A percentile compares a stretch with the other conserved stretches of the same genome.
phyloP scores from a whole-genome alignment of 2,888 invertebrate genomes.

The Andrena hattorfiana region DNA sequence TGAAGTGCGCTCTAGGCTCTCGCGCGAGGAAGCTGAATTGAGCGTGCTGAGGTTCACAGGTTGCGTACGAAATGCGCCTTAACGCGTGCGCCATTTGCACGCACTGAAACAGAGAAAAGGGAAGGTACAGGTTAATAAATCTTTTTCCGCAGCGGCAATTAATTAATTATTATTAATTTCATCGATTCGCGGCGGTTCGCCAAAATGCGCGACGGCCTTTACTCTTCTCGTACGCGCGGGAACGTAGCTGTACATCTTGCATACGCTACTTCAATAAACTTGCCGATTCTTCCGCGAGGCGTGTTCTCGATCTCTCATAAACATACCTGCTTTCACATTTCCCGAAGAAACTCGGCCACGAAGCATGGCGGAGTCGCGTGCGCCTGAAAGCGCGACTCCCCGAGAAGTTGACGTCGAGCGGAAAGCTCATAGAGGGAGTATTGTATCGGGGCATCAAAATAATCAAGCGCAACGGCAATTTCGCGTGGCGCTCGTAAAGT shows the following conservation, averaged over 20 bases:
- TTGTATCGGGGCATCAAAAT: conserved; percentile 8
- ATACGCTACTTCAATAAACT: too few relatives aligned
- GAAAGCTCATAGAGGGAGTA: not conserved
- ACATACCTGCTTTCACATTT: not conserved
- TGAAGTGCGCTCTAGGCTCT: conserved; percentile 89
- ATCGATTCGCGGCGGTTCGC: too few relatives aligned
- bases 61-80: conserved; percentile 94
- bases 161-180: too few relatives aligned
- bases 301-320: not conserved
- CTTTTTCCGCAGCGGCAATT: not conserved
- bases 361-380: not conserved
- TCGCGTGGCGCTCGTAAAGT: not conserved
- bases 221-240: too few relatives aligned
- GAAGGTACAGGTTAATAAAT: conserved; percentile 1
- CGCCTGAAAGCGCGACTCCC: not conserved
- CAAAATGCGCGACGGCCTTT: too few relatives aligned
- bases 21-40: conserved; percentile 93
- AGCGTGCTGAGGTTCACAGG: conserved; percentile 92
- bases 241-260: too few relatives aligned
- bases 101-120: conserved; percentile 86
- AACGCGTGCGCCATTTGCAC: conserved; percentile 94
- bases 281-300: too few relatives aligned
- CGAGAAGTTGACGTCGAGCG: not conserved
- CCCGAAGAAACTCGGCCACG: not conserved
- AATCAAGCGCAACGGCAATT: conserved; percentile 21